Base-by-base conservation (phyloP, 2,113 vertebrate genomes). In the Oryzias javanicus region DNA sequence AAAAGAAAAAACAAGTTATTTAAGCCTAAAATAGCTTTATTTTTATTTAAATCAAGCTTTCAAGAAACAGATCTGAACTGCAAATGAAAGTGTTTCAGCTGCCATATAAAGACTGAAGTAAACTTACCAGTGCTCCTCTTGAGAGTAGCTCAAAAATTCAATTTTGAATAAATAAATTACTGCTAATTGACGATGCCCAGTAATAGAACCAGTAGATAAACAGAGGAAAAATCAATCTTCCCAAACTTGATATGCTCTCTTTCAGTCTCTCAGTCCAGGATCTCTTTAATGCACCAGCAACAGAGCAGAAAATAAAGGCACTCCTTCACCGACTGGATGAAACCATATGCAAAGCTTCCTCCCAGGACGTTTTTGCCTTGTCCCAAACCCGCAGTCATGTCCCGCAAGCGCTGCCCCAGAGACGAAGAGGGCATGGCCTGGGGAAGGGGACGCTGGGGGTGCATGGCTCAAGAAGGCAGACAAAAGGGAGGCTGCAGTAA, bases 201-300 rank as follows among this genome's bases (percentile, higher is more conserved):
- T 56, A 10, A n/a, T 60, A 46, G 51, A 74, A 55, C 49, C 42
- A 45, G 56, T 1, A 14, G 49, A 56, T 27, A 64, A 70, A 68
- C 49, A 45, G 8, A 17, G 14, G 58, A 72, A 61, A 78, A 79
- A 69, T 69, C 68, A 45, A 64, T 62, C 40, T 57, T 44, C 52
- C 51, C 55, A 47, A 64, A 60, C 27, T 67, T 68, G 46, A 61
- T 68, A 45, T 20, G 53, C 53, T 73, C 59, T 66, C 40, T 45
- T 40, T 46, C 49, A 41, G 25, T 55, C 29, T 0, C 14, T 89
- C 89, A 96, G 71, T 97, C 95, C 85, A 98, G 86, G 66, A 98
- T 91, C 84, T 95, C 90, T n/a, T 73, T 92, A 72, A 96, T 84
- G 76, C 94, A 98, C 95, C 95, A 97, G 84, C 95, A 97, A 88